A percentile compares a stretch with the other conserved stretches of the same genome.
phyloP scores from a whole-genome alignment of 2,888 invertebrate species.

The Incurvaria masculella region DNA sequence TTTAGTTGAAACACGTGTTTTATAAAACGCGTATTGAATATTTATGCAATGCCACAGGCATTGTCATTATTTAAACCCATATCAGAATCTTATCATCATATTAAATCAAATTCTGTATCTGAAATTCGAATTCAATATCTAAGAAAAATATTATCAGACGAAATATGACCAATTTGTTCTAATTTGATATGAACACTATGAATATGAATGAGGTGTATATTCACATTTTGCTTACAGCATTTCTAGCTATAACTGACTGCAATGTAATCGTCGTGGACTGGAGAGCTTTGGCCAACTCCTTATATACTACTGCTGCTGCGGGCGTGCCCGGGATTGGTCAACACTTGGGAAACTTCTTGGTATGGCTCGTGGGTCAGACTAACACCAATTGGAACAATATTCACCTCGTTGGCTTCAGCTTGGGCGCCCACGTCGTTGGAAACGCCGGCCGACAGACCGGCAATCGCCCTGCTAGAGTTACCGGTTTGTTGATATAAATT shows the following conservation, averaged over 20 bases:
- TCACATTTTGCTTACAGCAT: conserved; percentile 21
- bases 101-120: no score
- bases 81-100: no score
- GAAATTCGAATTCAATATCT: no score
- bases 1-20: no score
- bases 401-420: conserved; percentile 38
- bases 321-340: conserved; percentile 31
- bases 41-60: no score
- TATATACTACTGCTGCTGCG: conserved; percentile 22
- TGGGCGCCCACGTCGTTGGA: no score
- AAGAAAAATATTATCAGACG: no score
- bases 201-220: no score
- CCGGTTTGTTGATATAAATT: conserved; percentile 29
- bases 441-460: conserved; percentile 29
- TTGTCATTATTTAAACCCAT: no score
- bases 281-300: conserved; percentile 23
- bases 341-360: conserved; percentile 31
- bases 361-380: conserved; percentile 29
- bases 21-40: no score
- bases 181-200: no score
- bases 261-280: conserved; percentile 35
- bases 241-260: conserved; percentile 21
- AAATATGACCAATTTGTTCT: no score
- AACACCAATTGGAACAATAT: conserved; percentile 36
- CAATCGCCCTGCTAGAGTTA: conserved; percentile 27